Evolutionary conservation across 2,113 vertebrate genomes (phyloP), one percentile per base, ranked within the genome.

Genomic region (Rostratula benghalensis): DNA sequence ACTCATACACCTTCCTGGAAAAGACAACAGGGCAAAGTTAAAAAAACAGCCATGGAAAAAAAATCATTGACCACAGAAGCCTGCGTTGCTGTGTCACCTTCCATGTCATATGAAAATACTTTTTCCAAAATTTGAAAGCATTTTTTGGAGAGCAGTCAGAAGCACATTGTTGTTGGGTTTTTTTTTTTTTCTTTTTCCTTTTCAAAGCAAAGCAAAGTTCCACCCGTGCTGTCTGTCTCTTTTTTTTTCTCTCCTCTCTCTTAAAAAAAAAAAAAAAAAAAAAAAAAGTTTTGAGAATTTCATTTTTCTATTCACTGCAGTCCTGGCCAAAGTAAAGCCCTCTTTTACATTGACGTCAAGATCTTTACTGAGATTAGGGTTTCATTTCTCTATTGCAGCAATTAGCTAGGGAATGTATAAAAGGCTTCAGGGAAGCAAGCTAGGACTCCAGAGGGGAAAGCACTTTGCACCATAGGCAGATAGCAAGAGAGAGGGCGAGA

Each of bases 331-430:
- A 98, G 98, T 98, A 98, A 98, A 98, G 98, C 98, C 98, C 98
- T 98, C 97, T 98, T 98, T 98, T 97, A 97, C 97, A 98, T 98
- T 99, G 99, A 99, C 99, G 99, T 99, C 99, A 99, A 98, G 98
- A 98, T 98, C 98, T 97, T 97, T 98, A 98, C 97, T 98, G 98
- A 99, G 98, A 99, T 99, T 99, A 99, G 98, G 98, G 97, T 98
- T 98, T 98, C 98, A 98, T 98, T 98, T 98, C 98, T 98, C 97
- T 98, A 98, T 98, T 98, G 98, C 98, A 97, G 98, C 98, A 98
- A 98, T 98, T 98, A 98, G 98, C 98, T 96, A 96, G 98, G 97
- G 98, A 98, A 98, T 98, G 98, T 98, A 98, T 98, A 98, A 98
- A 98, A 98, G 98, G 97, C 98, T 98, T 98, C 97, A 97, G 98